A percentile compares a stretch with the other conserved stretches of the same genome.
These are phyloP conservation scores for Agelastica alni DNA, from an alignment of 2,888 invertebrate species.

Conservation along the genomic window DNA sequence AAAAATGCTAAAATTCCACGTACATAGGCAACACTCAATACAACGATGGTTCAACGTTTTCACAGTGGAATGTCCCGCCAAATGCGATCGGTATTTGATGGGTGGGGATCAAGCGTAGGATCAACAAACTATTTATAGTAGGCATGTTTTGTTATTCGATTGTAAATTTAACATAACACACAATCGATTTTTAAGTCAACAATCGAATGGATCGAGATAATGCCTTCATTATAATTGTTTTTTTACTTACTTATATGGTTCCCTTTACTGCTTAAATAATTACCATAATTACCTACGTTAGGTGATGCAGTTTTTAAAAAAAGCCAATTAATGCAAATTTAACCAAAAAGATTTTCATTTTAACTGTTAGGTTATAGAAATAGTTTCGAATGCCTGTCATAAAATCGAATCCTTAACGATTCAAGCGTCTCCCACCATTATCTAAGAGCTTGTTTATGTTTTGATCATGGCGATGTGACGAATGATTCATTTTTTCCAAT, in stretches of 20 bases:
- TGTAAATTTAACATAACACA: background rate
- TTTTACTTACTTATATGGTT: no score
- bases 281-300: no score
- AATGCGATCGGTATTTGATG: background rate
- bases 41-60: background rate
- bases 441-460: slow-evolving; percentile 1
- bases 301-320: no score
- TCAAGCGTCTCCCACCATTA: background rate
- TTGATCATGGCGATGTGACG: slow-evolving; percentile 17
- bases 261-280: no score
- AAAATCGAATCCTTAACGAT: background rate
- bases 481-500: slow-evolving; percentile 10
- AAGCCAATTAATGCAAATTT: no score
- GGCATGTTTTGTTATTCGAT: no score
- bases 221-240: no score
- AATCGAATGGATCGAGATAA: background rate
- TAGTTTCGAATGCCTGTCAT: background rate
- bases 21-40: background rate
- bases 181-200: background rate
- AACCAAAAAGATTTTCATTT: background rate
- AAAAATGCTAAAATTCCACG: no score
- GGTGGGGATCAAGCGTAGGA: no score
- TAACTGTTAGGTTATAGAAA: background rate
- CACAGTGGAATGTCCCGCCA: background rate
- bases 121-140: background rate